Evolutionary conservation across 2,888 invertebrate genomes (phyloP).

Genomic region (Pollenia griseotomentosa): DNA sequence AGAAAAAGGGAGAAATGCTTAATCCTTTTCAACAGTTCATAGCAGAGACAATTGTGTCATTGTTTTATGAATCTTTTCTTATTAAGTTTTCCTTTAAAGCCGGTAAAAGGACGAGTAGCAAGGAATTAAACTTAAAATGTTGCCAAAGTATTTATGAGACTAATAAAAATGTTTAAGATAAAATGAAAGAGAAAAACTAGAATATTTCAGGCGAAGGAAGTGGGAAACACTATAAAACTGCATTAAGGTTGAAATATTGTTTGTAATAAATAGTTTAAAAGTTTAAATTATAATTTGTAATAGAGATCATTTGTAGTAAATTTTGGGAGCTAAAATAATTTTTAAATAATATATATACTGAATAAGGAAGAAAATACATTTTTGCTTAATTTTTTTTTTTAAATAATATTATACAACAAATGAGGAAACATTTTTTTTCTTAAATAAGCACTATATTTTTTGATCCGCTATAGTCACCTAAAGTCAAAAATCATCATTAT

Average conservation of each 20-base stretch:
- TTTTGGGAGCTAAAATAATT: background rate
- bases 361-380: no score
- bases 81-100: slow-evolving; percentile 10
- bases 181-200: background rate
- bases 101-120: slow-evolving; percentile 5
- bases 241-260: background rate
- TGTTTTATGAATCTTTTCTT: slow-evolving; percentile 60
- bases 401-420: no score
- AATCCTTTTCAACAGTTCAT: slow-evolving; percentile 59
- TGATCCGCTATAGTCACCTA: no score
- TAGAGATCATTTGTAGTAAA: background rate
- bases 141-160: slow-evolving; percentile 50
- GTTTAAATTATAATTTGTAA: background rate
- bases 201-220: slow-evolving; percentile 30
- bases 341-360: background rate
- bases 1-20: slow-evolving; percentile 39
- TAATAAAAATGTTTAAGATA: slow-evolving; percentile 29
- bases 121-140: slow-evolving; percentile 30
- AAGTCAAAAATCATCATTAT: no score
- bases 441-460: no score
- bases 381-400: no score
- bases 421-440: no score
- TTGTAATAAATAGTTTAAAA: slow-evolving; percentile 1
- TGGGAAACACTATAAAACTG: slow-evolving; percentile 2
- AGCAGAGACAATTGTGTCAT: slow-evolving; percentile 57